phyloP scores from a whole-genome alignment of 2,888 invertebrate species.

The Serrognathus titanus region DNA sequence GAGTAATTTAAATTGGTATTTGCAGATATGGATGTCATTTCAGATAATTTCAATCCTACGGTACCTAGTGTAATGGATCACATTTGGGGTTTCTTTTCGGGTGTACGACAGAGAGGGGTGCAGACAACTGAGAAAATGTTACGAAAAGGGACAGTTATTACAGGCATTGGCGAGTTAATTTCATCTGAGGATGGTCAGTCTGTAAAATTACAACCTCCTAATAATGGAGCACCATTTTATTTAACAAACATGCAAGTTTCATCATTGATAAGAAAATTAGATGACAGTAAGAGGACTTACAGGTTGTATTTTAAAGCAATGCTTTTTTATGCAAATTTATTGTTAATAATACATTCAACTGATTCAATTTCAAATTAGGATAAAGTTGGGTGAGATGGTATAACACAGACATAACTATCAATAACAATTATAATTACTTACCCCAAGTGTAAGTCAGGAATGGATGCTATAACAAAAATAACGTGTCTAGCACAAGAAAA shows the following conservation, averaged over 20 bases:
- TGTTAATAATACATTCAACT: too few relatives aligned
- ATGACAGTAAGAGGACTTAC: conserved; percentile 66
- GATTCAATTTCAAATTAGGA: too few relatives aligned
- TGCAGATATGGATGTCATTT: conserved; percentile 74
- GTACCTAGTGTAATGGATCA: conserved; percentile 73
- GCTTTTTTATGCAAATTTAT: too few relatives aligned
- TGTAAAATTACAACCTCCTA: conserved; percentile 70
- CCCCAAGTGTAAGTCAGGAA: too few relatives aligned
- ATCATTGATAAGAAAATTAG: conserved; percentile 69
- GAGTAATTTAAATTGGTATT: conserved; percentile 7
- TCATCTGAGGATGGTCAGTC: conserved; percentile 57
- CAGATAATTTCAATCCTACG: conserved; percentile 78
- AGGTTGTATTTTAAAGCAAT: conserved; percentile 49
- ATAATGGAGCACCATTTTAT: conserved; percentile 68
- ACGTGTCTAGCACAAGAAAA: too few relatives aligned
- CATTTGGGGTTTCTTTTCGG: conserved; percentile 81
- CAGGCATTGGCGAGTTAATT: conserved; percentile 75
- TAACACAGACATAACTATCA: too few relatives aligned
- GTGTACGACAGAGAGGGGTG: conserved; percentile 76
- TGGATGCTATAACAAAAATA: too few relatives aligned
- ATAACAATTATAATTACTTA: too few relatives aligned
- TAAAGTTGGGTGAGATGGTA: too few relatives aligned
- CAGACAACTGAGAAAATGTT: conserved; percentile 87
- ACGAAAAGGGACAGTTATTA: conserved; percentile 74
- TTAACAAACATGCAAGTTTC: conserved; percentile 76